Evolutionary conservation across 2,888 invertebrate genomes (phyloP).

Genomic region (Lithophane socia): DNA sequence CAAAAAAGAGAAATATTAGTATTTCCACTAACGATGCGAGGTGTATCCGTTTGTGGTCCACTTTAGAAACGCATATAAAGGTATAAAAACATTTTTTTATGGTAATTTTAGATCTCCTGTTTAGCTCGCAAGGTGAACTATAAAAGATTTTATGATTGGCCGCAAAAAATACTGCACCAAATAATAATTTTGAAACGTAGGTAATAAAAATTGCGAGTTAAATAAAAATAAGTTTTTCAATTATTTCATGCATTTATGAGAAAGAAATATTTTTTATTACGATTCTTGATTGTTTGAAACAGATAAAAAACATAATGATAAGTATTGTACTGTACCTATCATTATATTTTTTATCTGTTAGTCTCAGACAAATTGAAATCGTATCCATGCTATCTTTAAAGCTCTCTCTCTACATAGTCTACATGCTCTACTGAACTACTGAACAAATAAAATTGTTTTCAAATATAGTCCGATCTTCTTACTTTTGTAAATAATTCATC

Average conservation of each 20-base stretch:
- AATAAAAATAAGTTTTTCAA: slow-evolving; percentile 6
- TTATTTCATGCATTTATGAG: slow-evolving; percentile 17
- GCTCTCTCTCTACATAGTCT: slow-evolving; percentile 3
- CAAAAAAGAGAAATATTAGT: slow-evolving; percentile 58
- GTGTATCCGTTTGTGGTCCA: slow-evolving; percentile 29
- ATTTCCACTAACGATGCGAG: slow-evolving; percentile 59
- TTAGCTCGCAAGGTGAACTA: slow-evolving; percentile 30
- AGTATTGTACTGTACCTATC: too few relatives aligned
- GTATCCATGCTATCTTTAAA: not conserved
- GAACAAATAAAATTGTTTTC: slow-evolving; percentile 8
- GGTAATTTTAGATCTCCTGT: slow-evolving; percentile 39
- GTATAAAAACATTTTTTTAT: slow-evolving; percentile 43
- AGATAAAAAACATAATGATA: slow-evolving; percentile 1
- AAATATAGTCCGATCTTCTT: slow-evolving; percentile 15
- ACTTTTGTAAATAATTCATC: not conserved
- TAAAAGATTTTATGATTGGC: slow-evolving; percentile 46
- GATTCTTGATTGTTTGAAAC: slow-evolving; percentile 15
- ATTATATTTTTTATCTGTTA: too few relatives aligned
- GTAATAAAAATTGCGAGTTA: slow-evolving; percentile 16
- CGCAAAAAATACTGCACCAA: slow-evolving; percentile 13
- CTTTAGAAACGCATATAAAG: slow-evolving; percentile 42
- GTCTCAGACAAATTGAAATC: slow-evolving; percentile 5
- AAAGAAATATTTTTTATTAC: slow-evolving; percentile 4
- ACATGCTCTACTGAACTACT: slow-evolving; percentile 26
- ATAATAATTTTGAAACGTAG: slow-evolving; percentile 28